A percentile compares a stretch with the other conserved stretches of the same genome.
These are phyloP conservation scores for Stegastes partitus DNA, from an alignment of 2,113 vertebrate genomes.

Conservation along the genomic window DNA sequence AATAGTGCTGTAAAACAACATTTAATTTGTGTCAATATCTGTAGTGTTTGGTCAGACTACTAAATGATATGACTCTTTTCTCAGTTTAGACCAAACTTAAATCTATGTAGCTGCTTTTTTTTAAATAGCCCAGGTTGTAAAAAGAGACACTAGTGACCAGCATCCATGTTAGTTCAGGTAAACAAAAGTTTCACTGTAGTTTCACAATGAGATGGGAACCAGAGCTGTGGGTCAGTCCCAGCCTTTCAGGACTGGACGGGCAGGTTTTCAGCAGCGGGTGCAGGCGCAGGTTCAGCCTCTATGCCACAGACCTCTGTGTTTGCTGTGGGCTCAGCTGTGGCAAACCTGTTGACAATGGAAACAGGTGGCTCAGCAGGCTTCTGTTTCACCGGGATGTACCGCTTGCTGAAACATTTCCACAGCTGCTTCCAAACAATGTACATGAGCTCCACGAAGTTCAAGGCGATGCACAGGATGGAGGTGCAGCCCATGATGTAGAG, in stretches of 20 bases:
- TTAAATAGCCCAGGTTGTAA: too few relatives aligned
- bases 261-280: conserved; percentile 40
- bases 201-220: too few relatives aligned
- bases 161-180: too few relatives aligned
- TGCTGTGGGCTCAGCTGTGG: background rate
- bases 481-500: conserved; percentile 88
- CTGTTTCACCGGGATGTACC: conserved; percentile 49
- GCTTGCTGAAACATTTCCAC: conserved; percentile 80
- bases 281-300: background rate
- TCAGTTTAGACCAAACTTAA: too few relatives aligned
- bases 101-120: too few relatives aligned
- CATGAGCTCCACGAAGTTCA: conserved; percentile 87
- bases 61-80: too few relatives aligned
- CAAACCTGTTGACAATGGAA: conserved; percentile 22
- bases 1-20: too few relatives aligned
- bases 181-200: too few relatives aligned
- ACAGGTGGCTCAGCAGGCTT: conserved; percentile 1
- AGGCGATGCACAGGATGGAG: conserved; percentile 86
- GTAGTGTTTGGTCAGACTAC: too few relatives aligned
- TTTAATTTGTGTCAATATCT: too few relatives aligned
- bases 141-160: too few relatives aligned
- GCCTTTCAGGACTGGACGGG: conserved; percentile 21
- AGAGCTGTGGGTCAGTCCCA: too few relatives aligned
- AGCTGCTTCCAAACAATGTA: conserved; percentile 88
- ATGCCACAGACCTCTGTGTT: conserved; percentile 13